phyloP scores from a whole-genome alignment of 1,140 invertebrate species.

The Philotrypesis tridentata region DNA sequence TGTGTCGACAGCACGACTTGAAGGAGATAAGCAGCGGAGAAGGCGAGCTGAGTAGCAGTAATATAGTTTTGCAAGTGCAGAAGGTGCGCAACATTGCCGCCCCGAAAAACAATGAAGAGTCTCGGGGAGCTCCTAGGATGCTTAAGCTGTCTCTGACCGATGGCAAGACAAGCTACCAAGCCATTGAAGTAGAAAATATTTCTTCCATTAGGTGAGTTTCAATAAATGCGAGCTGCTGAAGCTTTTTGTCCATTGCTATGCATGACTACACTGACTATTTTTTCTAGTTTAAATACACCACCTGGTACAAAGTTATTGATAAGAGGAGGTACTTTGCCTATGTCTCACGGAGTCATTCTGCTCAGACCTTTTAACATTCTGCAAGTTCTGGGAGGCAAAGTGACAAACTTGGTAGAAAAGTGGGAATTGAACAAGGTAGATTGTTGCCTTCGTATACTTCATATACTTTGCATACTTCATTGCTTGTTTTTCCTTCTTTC shows the following conservation, averaged over 20 bases:
- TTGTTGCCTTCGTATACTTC: too few relatives aligned
- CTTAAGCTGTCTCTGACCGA: slow-evolving; percentile 89
- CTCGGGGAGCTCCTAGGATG: slow-evolving; percentile 85
- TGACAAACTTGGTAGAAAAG: slow-evolving; percentile 88
- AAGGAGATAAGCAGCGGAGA: slow-evolving; percentile 83
- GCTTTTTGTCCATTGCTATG: too few relatives aligned
- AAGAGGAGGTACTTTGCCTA: slow-evolving; percentile 68
- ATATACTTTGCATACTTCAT: too few relatives aligned
- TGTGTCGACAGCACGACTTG: slow-evolving; percentile 80
- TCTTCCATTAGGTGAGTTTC: slow-evolving; percentile 76
- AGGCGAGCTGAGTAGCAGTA: slow-evolving; percentile 78
- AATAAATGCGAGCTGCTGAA: too few relatives aligned
- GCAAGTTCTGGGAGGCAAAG: slow-evolving; percentile 85
- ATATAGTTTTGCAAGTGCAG: slow-evolving; percentile 89
- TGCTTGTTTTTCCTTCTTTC: not conserved
- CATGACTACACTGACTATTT: not conserved
- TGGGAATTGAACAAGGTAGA: slow-evolving; percentile 88
- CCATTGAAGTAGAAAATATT: slow-evolving; percentile 82
- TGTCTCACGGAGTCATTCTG: slow-evolving; percentile 82
- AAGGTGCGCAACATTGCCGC: slow-evolving; percentile 90
- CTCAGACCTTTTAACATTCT: slow-evolving; percentile 79
- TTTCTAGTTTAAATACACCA: slow-evolving; percentile 70
- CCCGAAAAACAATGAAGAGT: slow-evolving; percentile 93
- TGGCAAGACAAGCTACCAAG: slow-evolving; percentile 85
- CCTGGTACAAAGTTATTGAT: slow-evolving; percentile 71